A percentile compares a stretch with the other conserved stretches of the same genome.
Evolutionary conservation across 2,113 vertebrate species (phyloP).

Genomic region (Heterocephalus glaber): DNA sequence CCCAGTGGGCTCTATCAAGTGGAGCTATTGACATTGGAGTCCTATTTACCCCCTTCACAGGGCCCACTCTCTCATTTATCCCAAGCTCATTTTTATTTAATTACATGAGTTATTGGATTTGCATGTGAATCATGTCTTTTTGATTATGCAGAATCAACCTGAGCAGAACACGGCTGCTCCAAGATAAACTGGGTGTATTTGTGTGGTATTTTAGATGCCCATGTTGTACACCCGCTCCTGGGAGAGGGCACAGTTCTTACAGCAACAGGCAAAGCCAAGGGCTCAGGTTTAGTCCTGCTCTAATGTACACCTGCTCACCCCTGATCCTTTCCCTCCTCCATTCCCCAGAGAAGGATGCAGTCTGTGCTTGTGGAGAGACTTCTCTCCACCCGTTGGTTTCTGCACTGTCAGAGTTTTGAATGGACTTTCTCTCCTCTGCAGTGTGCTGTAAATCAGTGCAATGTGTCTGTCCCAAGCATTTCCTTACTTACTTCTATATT

Average conservation of each 20-base stretch:
- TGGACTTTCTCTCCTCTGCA: constrained; percentile 30
- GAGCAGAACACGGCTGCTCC: constrained; percentile 64
- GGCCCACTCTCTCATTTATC: constrained; percentile 35
- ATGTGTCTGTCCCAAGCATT: constrained; percentile 42
- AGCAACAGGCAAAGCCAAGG: not conserved
- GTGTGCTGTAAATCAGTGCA: constrained; percentile 55
- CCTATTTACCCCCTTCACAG: not conserved
- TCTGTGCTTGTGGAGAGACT: not conserved
- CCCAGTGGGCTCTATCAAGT: not conserved
- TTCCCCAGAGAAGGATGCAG: not conserved
- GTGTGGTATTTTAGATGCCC: not conserved
- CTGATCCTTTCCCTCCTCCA: not conserved
- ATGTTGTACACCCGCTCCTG: not conserved
- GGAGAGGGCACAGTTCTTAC: not conserved
- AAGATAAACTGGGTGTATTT: constrained; percentile 30
- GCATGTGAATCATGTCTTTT: constrained; percentile 60
- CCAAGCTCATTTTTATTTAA: constrained; percentile 67
- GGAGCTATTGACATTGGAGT: not conserved
- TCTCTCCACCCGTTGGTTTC: not conserved
- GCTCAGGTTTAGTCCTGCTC: not conserved
- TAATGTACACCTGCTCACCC: not conserved
- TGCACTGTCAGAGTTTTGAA: constrained; percentile 39
- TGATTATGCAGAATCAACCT: constrained; percentile 64
- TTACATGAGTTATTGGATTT: constrained; percentile 62
- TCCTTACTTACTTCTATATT: constrained; percentile 54